Evolutionary conservation across 2,797 vertebrate genomes (phyloP), one percentile per base, ranked within the genome.

Genomic region (Spinus pinus): DNA sequence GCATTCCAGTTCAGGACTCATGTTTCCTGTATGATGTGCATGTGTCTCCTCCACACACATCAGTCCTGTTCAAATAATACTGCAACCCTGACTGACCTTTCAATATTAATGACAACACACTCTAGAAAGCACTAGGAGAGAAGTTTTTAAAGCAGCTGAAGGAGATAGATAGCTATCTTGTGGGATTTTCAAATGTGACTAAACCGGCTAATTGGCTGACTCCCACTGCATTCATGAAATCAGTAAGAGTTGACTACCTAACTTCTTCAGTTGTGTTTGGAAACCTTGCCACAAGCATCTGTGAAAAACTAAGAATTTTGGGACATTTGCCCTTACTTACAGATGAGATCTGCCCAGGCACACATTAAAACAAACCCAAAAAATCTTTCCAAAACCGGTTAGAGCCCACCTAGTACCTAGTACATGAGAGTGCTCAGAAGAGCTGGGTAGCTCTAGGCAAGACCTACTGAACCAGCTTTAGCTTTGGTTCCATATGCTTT

Each of bases 41-140:
- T 95, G 73, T 88, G 87, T 96, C 92, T 96, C 82, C 87, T 94
- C 74, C 85, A 51, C 78, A 94, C 80, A 86, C 89, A 72, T 30
- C 49, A 81, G 58, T 54, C 51, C 86, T 93, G 85, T 61, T 62
- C 90, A 94, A 93, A 93, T 81, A 94, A 88, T 46, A 88, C 80
- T 80, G 85, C 44, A 94, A 91, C 93, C 92, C 73, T n/a, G 56
- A 84, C 75, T 95, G 91, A 95, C 94, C 91, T 97, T 96, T 95
- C 93, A 94, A 50, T 61, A 88, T 60, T 81, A 88, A 74, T 93
- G 89, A 95, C 82, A 96, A 78, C 82, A 82, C 64, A 83, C 65
- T 93, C 73, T 86, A 88, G 69, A 90, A 94, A 94, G 85, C 82
- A 72, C 66, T 75, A 66, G n/a, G 44, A 90, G 47, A 86, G 54